Conservation (phyloP, 2,888 invertebrate species). For the Phyllotreta cruciferae region DNA sequence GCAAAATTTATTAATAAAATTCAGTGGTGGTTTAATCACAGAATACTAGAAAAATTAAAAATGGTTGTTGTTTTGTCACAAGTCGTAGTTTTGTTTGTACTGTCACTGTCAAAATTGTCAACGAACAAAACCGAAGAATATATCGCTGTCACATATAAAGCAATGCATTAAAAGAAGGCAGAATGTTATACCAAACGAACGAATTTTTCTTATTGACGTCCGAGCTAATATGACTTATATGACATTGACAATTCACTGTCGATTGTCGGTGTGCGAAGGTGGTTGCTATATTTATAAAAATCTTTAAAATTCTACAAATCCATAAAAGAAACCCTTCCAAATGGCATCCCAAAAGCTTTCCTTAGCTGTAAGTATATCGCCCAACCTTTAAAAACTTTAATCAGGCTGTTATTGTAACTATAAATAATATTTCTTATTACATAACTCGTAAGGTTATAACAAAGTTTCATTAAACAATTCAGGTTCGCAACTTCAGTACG, state of each 20-base stretch:
- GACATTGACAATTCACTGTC: conserved; percentile 7
- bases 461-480: conserved; percentile 38
- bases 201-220: not conserved
- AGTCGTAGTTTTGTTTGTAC: too few species aligned
- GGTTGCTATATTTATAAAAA: not conserved
- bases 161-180: too few species aligned
- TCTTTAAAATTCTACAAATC: conserved; percentile 11
- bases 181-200: too few species aligned
- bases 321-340: conserved; percentile 19
- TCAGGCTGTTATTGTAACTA: conserved; percentile 11
- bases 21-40: too few species aligned
- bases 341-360: conserved; percentile 53
- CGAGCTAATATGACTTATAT: not conserved
- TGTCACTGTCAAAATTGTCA: too few species aligned
- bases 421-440: conserved; percentile 25
- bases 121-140: too few species aligned
- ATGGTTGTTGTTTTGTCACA: too few species aligned
- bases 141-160: too few species aligned
- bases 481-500: conserved; percentile 67
- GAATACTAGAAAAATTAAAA: too few species aligned
- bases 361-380: conserved; percentile 47
- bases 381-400: conserved; percentile 28
- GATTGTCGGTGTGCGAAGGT: not conserved
- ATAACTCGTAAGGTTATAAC: conserved; percentile 32
- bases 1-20: too few species aligned